Conservation (phyloP, 1,140 invertebrate species). For the Hyles euphorbiae region DNA sequence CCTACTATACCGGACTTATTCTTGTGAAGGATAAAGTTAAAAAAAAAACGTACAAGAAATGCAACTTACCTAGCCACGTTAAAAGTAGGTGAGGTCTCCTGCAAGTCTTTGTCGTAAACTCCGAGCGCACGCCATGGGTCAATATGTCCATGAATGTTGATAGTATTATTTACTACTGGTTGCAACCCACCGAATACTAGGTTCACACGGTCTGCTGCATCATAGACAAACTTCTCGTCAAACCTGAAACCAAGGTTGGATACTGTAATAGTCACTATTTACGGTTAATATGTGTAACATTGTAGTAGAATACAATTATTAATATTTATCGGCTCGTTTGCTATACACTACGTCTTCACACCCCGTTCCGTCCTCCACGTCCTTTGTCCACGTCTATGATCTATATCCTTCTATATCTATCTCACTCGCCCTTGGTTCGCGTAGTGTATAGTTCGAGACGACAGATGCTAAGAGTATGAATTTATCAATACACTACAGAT, state of each 20-base stretch:
- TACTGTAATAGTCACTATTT: neutral
- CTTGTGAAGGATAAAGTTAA: too few relatives aligned
- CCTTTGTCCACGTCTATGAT: too few relatives aligned
- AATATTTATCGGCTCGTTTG: too few relatives aligned
- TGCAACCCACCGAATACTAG: conserved; percentile 76
- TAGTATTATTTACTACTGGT: conserved; percentile 77
- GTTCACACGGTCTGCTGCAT: conserved; percentile 77
- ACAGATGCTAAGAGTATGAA: too few relatives aligned
- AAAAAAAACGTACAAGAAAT: neutral
- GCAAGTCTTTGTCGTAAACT: conserved; percentile 69
- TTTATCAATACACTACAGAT: too few relatives aligned
- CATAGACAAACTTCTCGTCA: conserved; percentile 62
- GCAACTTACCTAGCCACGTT: conserved; percentile 54
- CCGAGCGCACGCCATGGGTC: conserved; percentile 82
- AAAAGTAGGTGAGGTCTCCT: conserved; percentile 74
- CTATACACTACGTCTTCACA: too few relatives aligned
- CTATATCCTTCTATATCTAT: too few relatives aligned
- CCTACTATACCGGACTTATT: too few relatives aligned
- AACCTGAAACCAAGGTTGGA: conserved; percentile 58
- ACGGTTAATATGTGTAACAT: neutral
- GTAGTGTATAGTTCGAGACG: too few relatives aligned
- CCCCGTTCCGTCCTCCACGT: too few relatives aligned
- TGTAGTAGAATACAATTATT: neutral
- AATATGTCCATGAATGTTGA: conserved; percentile 79
- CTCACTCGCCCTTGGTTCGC: too few relatives aligned